These are phyloP conservation scores for Pherbina coryleti DNA, from an alignment of 2,888 invertebrate genomes.

Conservation along the genomic window DNA sequence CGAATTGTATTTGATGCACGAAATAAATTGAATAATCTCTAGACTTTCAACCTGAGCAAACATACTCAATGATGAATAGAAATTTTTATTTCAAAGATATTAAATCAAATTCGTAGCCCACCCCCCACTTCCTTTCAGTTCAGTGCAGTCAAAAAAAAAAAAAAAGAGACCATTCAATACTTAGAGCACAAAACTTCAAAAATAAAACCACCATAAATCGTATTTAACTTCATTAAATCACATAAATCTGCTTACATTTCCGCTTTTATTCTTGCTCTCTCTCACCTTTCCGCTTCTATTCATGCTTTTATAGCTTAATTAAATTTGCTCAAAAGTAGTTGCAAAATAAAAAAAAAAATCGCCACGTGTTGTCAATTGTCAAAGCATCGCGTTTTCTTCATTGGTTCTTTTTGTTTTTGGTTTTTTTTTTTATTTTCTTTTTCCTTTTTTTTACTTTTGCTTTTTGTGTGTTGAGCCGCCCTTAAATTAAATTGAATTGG, in stretches of 20 bases:
- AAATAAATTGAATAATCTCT: too few relatives aligned
- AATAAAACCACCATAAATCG: background rate
- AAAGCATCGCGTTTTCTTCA: background rate
- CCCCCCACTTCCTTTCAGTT: too few relatives aligned
- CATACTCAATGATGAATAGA: too few relatives aligned
- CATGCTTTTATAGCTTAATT: background rate
- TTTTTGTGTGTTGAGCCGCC: background rate
- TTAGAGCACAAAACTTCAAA: background rate
- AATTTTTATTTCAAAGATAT: too few relatives aligned
- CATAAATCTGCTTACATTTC: background rate
- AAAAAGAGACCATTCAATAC: too few relatives aligned
- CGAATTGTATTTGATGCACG: too few relatives aligned
- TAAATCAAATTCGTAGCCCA: too few relatives aligned
- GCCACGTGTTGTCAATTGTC: background rate
- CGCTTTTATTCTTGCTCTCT: background rate
- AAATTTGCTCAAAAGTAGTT: background rate
- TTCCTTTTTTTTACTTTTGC: background rate
- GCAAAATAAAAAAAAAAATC: background rate
- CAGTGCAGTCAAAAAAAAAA: too few relatives aligned
- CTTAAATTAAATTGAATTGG: slow-evolving; percentile 27
- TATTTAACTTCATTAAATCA: background rate
- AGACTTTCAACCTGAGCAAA: too few relatives aligned
- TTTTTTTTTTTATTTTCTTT: background rate
- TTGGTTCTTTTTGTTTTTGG: background rate
- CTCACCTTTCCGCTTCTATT: background rate